phyloP scores from a whole-genome alignment of 2,797 vertebrate genomes.

The Tokudaia tokunoshimensis region DNA sequence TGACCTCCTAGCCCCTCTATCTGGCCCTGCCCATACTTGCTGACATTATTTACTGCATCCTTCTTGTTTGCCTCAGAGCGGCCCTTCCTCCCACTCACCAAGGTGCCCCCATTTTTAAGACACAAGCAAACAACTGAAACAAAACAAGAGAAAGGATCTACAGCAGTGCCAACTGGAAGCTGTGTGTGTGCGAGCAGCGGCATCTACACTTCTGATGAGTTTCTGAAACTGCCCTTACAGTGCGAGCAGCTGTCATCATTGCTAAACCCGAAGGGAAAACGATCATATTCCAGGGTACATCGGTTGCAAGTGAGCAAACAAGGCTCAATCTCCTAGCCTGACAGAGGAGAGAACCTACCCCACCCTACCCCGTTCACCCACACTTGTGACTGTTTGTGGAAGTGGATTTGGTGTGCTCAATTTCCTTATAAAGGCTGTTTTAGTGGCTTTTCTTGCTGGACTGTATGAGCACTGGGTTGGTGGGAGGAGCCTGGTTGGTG shows the following conservation, averaged over 20 bases:
- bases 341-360: neutral
- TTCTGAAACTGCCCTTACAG: neutral
- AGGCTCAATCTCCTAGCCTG: neutral
- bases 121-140: neutral
- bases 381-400: neutral
- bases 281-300: neutral
- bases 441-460: neutral
- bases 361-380: too few species aligned
- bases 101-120: neutral
- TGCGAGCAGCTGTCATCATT: neutral
- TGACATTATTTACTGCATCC: too few species aligned
- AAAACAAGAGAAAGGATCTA: neutral
- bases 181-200: neutral
- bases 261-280: neutral
- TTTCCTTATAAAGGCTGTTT: neutral
- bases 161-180: neutral
- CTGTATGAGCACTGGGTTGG: neutral
- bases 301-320: fast-evolving
- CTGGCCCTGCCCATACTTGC: neutral
- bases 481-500: neutral
- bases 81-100: neutral
- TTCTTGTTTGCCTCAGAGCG: neutral
- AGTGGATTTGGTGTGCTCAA: neutral
- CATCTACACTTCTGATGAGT: neutral
- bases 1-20: fast-evolving